Conservation (phyloP, 1,140 invertebrate species). For the Limonius californicus region DNA sequence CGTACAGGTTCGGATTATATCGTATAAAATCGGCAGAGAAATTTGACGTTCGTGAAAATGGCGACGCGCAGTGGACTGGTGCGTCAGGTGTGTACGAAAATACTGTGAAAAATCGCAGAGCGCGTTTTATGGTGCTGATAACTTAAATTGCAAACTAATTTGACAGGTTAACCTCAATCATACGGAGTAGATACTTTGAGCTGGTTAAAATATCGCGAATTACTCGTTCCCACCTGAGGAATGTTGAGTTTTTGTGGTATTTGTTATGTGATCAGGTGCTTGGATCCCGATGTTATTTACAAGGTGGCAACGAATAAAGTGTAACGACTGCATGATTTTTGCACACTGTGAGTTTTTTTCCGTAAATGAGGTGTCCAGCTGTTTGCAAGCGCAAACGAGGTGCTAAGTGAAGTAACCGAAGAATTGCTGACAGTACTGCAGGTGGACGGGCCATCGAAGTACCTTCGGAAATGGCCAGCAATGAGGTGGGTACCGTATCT, state of each 20-base stretch:
- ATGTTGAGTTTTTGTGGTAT: constrained; percentile 5
- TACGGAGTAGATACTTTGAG: neutral
- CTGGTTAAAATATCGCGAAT: neutral
- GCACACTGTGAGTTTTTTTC: neutral
- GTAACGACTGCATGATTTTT: neutral
- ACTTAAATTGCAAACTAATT: neutral
- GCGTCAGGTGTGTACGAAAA: constrained; percentile 13
- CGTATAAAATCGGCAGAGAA: neutral
- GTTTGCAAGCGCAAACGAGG: too few relatives aligned
- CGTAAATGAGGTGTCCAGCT: neutral
- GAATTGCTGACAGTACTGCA: neutral
- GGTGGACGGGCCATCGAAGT: neutral
- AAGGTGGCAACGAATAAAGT: neutral
- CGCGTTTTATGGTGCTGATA: neutral
- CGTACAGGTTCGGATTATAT: neutral
- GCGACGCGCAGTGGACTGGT: neutral
- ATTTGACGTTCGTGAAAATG: constrained; percentile 9
- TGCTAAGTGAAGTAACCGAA: neutral
- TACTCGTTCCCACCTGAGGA: constrained; percentile 3
- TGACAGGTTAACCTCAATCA: neutral
- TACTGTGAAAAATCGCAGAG: neutral
- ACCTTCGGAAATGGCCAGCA: constrained; percentile 15
- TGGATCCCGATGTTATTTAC: neutral
- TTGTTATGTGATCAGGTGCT: constrained; percentile 9
- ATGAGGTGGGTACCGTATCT: constrained; percentile 10